These are phyloP conservation scores for Cremastinae sp. DNA, from an alignment of 2,888 invertebrate species.

Conservation along the genomic window DNA sequence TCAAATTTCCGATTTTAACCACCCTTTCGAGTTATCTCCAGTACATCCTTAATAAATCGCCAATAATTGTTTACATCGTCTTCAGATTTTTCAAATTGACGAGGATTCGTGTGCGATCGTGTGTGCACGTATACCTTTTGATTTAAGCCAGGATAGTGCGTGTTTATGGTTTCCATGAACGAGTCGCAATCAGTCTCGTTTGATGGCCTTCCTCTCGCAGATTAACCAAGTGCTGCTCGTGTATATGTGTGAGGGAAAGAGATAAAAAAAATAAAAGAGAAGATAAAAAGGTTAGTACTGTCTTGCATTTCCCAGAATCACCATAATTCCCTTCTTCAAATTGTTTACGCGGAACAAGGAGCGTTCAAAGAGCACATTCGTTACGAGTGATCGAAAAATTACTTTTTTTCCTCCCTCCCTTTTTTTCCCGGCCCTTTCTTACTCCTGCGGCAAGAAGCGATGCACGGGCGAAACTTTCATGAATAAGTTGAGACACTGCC, in stretches of 20 bases:
- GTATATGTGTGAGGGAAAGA: background rate
- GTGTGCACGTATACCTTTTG: conserved; percentile 43
- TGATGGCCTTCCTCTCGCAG: conserved; percentile 65
- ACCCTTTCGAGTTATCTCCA: no score
- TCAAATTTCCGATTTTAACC: no score
- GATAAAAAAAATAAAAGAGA: background rate
- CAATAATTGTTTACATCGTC: no score
- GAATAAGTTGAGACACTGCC: conserved; percentile 17
- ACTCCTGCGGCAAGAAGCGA: background rate
- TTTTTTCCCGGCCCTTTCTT: background rate
- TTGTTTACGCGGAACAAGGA: conserved; percentile 51
- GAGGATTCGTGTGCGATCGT: background rate
- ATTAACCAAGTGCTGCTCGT: conserved; percentile 40
- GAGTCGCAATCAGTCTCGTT: conserved; percentile 66
- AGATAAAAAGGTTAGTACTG: conserved; percentile 39
- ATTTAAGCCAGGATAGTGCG: conserved; percentile 64
- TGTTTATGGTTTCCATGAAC: conserved; percentile 71
- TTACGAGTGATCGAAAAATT: conserved; percentile 46
- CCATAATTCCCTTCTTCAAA: conserved; percentile 57
- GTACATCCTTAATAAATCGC: no score
- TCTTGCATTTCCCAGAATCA: conserved; percentile 61
- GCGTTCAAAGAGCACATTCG: conserved; percentile 36
- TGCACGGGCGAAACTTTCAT: conserved; percentile 8
- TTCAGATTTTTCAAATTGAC: no score
- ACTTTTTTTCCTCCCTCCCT: background rate